Base-by-base conservation (phyloP, 2,113 vertebrate genomes). In the Nematolebias whitei region DNA sequence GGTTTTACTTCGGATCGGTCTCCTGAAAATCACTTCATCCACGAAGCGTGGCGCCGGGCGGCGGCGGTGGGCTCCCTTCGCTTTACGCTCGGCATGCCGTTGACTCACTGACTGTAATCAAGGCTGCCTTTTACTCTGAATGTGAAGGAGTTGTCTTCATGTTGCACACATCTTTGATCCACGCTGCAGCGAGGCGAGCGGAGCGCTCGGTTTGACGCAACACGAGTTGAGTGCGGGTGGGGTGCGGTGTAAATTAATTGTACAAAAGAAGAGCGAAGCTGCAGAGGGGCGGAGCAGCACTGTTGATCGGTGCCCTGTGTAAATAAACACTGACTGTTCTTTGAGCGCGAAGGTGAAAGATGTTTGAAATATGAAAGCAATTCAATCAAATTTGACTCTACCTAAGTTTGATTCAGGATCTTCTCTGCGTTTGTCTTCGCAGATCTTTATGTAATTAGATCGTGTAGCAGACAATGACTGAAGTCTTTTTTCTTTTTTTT, bases 401-500 rank as follows among this genome's bases (percentile, higher is more conserved):
- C 87, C 95, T 95, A 94, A 94, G 82, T 91, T 95, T 93, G 95
- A 91, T 94, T 93, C 91, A 94, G 95, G 95, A 95, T 95, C 92
- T 93, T 94, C 92, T 95, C 94, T 96, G 95, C 95, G 94, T 95
- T 94, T 94, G 96, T 95, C 95, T 94, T 93, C 93, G 85, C 88
- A 96, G 95, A 96, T 94, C 94, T 96, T 96, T 98, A 96, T 96
- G 94, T 96, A 95, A 95, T 92, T 92, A 96, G 95, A 96, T 96
- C 68, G 88, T 95, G 95, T 98, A 97, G 95, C 95, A 94, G 93
- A 95, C 95, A 93, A 95, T 91, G 93, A 95, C 95, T 95, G 94
- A 96, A 85, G 76, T 91, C 79, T 86, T 91, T 92, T 85, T 26
- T 29, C 26, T 29, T 85, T 91, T 90, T 80, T 92, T 98, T 98